Base-by-base conservation (phyloP, 2,888 invertebrate species). In the Cerastis leucographa region DNA sequence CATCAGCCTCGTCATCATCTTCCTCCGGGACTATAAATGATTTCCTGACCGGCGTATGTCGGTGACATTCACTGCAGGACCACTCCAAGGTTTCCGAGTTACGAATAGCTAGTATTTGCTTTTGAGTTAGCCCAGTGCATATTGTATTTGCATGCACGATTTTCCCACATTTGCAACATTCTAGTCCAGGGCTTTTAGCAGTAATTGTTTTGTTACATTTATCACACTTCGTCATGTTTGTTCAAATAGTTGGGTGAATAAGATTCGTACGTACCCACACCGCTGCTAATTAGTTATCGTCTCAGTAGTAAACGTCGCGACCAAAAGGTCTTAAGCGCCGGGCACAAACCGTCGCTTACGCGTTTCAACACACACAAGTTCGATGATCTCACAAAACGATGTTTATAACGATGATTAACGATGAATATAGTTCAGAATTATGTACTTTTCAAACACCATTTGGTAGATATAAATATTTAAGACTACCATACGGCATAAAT, bases 141-240 rank as follows among this genome's bases (percentile, higher is more conserved):
- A 35, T 62, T 62, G 35, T 62, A 40, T 62, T 44, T 44, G 46
- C 61, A 35, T 61, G 61, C 61, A 35, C 61, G 64, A 42, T 4
- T 42, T 64, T n/a, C 40, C n/a, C 64, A 42, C 64, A 14, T n/a
- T 64, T 64, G 64, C 64, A 64, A 62, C 64, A 64, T 64, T 42
- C 42, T 42, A 64, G n/a, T 42, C 64, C 46, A 6, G 46, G 46
- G 14, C 46, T n/a, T 64, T 14, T 42, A 42, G 7, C n/a, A 7
- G 64, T 64, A 42, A 64, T 42, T n/a, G 14, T 64, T 64, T 64
- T 64, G 40, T n/a, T 42, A 64, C 46, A 46, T 5, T 17, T 46
- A 17, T 46, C 46, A 17, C 46, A 46, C 46, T 46, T 46, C 5
- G 46, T 5, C 8, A n/a, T 40, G 2, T 64, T 12, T 22, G 22